Evolutionary conservation across 2,797 vertebrate species (phyloP).

Genomic region (Serranus cabrilla): DNA sequence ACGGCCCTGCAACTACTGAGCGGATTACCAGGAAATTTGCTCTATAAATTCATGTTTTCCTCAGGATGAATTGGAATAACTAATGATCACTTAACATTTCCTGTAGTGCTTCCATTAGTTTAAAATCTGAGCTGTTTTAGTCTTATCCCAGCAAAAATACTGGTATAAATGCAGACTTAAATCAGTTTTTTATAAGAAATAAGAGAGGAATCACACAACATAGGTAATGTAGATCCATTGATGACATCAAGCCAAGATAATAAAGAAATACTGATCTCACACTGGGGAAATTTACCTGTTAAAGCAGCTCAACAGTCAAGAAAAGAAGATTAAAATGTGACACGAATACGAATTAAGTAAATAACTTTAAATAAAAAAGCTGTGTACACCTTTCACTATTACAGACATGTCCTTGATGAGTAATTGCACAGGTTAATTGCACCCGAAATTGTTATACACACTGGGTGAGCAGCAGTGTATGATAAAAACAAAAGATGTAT

Average conservation of each 20-base stretch:
- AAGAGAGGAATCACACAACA: constrained; percentile 6
- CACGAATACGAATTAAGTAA: too few species aligned
- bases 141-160: neutral
- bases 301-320: too few species aligned
- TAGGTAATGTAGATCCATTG: constrained; percentile 1
- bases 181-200: neutral
- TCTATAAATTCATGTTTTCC: neutral
- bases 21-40: neutral
- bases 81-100: neutral
- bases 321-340: too few species aligned
- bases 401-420: too few species aligned
- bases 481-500: too few species aligned
- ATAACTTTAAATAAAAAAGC: too few species aligned
- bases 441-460: too few species aligned
- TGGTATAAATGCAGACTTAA: neutral
- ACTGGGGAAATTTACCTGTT: too few species aligned
- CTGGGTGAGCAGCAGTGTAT: too few species aligned
- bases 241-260: neutral
- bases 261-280: too few species aligned
- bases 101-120: neutral
- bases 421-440: too few species aligned
- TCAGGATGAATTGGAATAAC: neutral
- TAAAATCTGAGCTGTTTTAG: neutral
- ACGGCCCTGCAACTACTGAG: neutral
- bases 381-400: too few species aligned